Evolutionary conservation across 2,113 vertebrate species (phyloP).

Genomic region (Theropithecus gelada): DNA sequence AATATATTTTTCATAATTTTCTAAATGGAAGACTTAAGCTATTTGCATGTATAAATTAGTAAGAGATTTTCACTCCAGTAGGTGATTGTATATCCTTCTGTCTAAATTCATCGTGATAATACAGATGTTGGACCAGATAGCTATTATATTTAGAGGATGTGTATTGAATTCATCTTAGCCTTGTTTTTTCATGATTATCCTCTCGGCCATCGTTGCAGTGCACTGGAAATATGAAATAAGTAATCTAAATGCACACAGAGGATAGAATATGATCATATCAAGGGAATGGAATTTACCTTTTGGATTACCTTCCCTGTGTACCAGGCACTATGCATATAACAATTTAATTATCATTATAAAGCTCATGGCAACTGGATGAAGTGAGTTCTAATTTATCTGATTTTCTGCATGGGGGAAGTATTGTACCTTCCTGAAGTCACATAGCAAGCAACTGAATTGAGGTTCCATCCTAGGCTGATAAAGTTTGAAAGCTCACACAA

Average conservation of each 20-base stretch:
- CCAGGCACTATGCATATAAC: background rate
- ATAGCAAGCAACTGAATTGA: background rate
- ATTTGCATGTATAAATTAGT: background rate
- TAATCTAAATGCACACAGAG: background rate
- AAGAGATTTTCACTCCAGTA: background rate
- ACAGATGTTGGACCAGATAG: background rate
- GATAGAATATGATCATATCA: background rate
- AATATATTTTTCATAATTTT: background rate
- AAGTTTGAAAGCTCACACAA: slow-evolving; percentile 8
- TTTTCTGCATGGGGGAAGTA: slow-evolving; percentile 12
- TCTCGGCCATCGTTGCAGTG: background rate
- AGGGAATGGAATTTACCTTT: background rate
- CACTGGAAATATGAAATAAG: background rate
- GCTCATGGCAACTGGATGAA: background rate
- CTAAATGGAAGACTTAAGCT: background rate
- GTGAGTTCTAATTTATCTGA: slow-evolving; percentile 27
- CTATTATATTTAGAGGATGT: background rate
- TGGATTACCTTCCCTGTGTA: background rate
- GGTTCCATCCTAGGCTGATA: background rate
- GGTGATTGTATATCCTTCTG: background rate
- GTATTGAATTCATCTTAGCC: background rate
- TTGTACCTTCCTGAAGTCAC: background rate
- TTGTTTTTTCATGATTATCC: background rate
- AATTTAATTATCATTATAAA: background rate
- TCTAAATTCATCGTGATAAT: background rate